phyloP scores from a whole-genome alignment of 2,113 vertebrate genomes.

The Lampris megalopsis region DNA sequence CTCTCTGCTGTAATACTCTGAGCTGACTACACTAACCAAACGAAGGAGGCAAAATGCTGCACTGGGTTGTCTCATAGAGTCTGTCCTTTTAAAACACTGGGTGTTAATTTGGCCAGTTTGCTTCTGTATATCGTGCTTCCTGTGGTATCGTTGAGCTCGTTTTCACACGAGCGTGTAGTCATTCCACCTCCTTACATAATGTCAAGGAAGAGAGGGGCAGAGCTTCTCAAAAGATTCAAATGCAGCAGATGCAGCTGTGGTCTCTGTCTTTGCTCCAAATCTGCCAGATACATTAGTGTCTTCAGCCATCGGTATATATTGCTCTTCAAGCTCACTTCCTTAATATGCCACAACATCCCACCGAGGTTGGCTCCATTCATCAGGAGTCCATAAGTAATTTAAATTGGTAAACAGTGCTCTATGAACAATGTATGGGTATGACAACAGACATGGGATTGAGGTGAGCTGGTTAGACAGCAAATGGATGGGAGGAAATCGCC shows the following conservation, averaged over 20 bases:
- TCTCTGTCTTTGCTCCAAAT: not conserved
- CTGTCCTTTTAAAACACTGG: no score
- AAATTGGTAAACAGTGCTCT: conserved; percentile 10
- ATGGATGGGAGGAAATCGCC: conserved; percentile 5
- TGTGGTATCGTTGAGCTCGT: no score
- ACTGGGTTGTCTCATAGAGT: no score
- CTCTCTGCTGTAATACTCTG: no score
- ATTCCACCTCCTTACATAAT: not conserved
- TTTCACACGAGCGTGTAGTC: not conserved
- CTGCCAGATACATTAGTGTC: not conserved
- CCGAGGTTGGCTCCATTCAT: conserved; percentile 6
- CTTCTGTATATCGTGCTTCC: no score
- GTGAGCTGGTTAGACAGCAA: not conserved
- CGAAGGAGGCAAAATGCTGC: no score
- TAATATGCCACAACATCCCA: not conserved
- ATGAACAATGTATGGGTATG: conserved; percentile 26
- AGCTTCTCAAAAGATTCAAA: not conserved
- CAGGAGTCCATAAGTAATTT: conserved; percentile 20
- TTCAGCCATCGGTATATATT: not conserved
- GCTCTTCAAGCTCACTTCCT: not conserved
- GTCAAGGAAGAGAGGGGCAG: no score
- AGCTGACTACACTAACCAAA: no score
- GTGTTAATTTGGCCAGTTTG: no score
- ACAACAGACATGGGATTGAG: not conserved
- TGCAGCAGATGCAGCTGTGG: not conserved